phyloP scores from a whole-genome alignment of 2,113 vertebrate genomes.

The Stomatorhinus ivindoensis region DNA sequence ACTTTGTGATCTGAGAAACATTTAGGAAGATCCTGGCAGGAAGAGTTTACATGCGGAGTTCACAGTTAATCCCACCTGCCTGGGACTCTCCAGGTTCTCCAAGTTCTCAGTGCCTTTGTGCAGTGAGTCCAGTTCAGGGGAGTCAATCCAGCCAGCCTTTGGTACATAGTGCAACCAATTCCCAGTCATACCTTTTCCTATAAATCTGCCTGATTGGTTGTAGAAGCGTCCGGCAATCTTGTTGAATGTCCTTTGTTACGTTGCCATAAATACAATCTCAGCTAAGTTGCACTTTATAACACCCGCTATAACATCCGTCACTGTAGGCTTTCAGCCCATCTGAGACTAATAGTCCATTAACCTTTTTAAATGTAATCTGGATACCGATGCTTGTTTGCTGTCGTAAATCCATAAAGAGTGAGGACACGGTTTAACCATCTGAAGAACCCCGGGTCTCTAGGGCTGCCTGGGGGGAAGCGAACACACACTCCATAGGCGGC shows the following conservation, averaged over 20 bases:
- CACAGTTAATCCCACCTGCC: background rate
- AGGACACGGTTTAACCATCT: background rate
- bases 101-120: background rate
- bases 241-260: background rate
- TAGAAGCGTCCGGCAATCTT: background rate
- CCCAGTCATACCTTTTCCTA: background rate
- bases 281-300: background rate
- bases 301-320: background rate
- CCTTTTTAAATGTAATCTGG: background rate
- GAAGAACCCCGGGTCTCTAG: background rate
- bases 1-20: background rate
- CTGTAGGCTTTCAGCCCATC: background rate
- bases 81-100: background rate
- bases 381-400: background rate
- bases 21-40: background rate
- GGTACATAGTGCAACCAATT: background rate
- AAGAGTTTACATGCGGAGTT: background rate
- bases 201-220: background rate
- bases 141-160: background rate
- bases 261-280: background rate
- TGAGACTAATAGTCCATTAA: background rate
- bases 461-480: background rate
- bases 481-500: conserved; percentile 58
- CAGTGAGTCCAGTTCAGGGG: background rate
- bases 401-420: background rate